phyloP scores from a whole-genome alignment of 2,888 invertebrate genomes.

The Arge pagana region DNA sequence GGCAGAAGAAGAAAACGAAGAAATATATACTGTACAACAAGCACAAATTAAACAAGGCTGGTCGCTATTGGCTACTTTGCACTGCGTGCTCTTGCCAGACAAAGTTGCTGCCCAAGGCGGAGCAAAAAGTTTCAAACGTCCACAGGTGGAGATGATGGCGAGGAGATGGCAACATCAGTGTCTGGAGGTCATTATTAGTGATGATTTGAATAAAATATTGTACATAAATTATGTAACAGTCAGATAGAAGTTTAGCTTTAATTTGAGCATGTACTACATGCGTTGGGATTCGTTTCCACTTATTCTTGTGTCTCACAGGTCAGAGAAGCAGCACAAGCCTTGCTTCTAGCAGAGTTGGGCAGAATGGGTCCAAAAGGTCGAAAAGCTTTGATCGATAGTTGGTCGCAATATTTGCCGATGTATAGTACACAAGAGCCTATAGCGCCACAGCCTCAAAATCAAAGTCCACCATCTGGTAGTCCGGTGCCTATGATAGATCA shows the following conservation, averaged over 20 bases:
- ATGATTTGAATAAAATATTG: neutral
- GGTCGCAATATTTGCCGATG: slow-evolving; percentile 93
- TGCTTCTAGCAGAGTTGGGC: slow-evolving; percentile 90
- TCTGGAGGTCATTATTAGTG: slow-evolving; percentile 79
- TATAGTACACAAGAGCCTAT: slow-evolving; percentile 82
- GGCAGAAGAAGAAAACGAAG: slow-evolving; percentile 81
- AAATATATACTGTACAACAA: slow-evolving; percentile 82
- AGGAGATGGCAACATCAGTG: slow-evolving; percentile 99
- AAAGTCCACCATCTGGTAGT: slow-evolving; percentile 57
- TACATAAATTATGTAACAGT: too few species aligned
- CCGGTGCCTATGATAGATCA: slow-evolving; percentile 44
- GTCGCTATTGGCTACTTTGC: slow-evolving; percentile 93
- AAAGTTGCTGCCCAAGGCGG: slow-evolving; percentile 76
- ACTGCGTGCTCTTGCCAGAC: slow-evolving; percentile 94
- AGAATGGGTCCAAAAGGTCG: slow-evolving; percentile 88
- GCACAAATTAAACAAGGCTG: slow-evolving; percentile 96
- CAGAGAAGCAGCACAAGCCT: slow-evolving; percentile 94
- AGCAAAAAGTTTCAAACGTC: slow-evolving; percentile 85
- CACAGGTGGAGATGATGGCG: slow-evolving; percentile 96
- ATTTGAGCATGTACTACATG: too few species aligned
- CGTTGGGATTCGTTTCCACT: slow-evolving; percentile 8
- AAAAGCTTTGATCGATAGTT: slow-evolving; percentile 89
- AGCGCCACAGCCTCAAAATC: slow-evolving; percentile 65
- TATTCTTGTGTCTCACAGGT: slow-evolving; percentile 56
- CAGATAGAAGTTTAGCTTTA: too few species aligned